Conservation (phyloP, 2,113 vertebrate genomes). For the Mystacornis crossleyi region DNA sequence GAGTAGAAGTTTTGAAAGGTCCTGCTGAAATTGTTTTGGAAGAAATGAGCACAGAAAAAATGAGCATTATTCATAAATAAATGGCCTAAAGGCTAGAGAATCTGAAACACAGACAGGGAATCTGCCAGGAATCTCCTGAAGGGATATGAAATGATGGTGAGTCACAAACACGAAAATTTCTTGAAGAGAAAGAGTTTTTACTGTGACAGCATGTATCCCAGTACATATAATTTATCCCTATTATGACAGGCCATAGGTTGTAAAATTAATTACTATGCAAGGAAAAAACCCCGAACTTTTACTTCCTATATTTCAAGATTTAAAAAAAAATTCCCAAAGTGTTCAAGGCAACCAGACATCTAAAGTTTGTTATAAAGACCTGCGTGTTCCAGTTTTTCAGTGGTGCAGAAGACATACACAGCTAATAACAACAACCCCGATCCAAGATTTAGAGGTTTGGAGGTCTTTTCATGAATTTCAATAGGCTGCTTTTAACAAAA, state of each 20-base stretch:
- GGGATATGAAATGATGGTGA: not conserved
- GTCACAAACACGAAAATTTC: not conserved
- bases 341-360: not conserved
- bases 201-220: not conserved
- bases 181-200: not conserved
- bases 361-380: not conserved
- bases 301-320: not conserved
- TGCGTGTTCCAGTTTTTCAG: not conserved
- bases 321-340: not conserved
- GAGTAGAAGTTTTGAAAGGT: not conserved
- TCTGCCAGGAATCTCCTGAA: not conserved
- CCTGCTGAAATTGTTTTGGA: not conserved
- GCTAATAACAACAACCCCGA: not conserved
- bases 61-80: not conserved
- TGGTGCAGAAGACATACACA: not conserved
- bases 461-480: not conserved
- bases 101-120: not conserved
- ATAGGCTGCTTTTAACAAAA: not conserved
- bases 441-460: not conserved
- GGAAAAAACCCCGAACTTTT: fast-evolving
- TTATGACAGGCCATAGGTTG: not conserved
- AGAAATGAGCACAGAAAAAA: not conserved
- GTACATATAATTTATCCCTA: not conserved
- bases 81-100: not conserved
- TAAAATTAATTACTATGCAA: not conserved